Conservation (phyloP, 2,888 invertebrate genomes). For the Pocota personata region DNA sequence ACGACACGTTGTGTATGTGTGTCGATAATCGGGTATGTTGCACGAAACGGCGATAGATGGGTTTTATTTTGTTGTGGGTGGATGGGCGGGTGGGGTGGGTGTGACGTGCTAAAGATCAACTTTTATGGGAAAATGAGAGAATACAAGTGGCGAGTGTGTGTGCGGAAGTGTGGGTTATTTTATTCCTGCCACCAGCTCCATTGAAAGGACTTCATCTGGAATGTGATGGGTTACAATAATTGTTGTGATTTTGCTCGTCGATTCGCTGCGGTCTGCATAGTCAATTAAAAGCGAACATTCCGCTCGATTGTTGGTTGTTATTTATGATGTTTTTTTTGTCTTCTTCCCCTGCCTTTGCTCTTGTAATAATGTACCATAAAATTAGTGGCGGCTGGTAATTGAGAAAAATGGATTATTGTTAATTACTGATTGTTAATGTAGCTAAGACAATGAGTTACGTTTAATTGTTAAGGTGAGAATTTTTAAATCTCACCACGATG, state of each 20-base stretch:
- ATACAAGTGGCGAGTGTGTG: slow-evolving; percentile 23
- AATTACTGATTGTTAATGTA: slow-evolving; percentile 53
- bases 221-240: slow-evolving; percentile 67
- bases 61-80: slow-evolving; percentile 37
- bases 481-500: background rate
- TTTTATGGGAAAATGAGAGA: slow-evolving; percentile 42
- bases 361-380: slow-evolving; percentile 30
- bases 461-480: background rate
- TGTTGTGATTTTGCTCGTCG: slow-evolving; percentile 61
- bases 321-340: slow-evolving; percentile 42
- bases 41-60: slow-evolving; percentile 27
- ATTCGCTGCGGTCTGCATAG: slow-evolving; percentile 29
- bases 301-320: slow-evolving; percentile 46
- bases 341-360: background rate
- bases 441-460: background rate
- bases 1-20: slow-evolving; percentile 41
- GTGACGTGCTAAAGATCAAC: slow-evolving; percentile 61
- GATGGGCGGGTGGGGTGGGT: background rate
- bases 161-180: slow-evolving; percentile 14
- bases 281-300: slow-evolving; percentile 43
- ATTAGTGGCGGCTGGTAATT: slow-evolving; percentile 54
- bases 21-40: slow-evolving; percentile 59
- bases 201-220: slow-evolving; percentile 68
- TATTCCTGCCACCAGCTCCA: slow-evolving; percentile 28
- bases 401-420: slow-evolving; percentile 54